A percentile compares a stretch with the other conserved stretches of the same genome.
phyloP scores from a whole-genome alignment of 1,140 invertebrate species.

The Drosophila trapezifrons region DNA sequence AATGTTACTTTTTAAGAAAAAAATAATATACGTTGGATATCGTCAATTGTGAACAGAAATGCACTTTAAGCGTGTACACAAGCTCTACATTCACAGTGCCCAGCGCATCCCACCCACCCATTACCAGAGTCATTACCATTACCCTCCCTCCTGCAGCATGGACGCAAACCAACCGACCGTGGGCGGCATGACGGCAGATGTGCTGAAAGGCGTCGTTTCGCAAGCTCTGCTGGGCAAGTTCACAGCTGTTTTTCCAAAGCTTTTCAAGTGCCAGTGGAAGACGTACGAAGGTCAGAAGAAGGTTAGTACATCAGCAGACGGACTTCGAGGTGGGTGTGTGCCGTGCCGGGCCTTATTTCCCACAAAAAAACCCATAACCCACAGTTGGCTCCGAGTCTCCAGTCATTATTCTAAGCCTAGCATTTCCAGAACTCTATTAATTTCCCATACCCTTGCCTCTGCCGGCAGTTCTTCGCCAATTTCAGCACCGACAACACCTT shows the following conservation, averaged over 20 bases:
- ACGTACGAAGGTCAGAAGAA: constrained; percentile 79
- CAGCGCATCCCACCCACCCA: neutral
- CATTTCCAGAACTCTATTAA: constrained; percentile 1
- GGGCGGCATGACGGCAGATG: constrained; percentile 34
- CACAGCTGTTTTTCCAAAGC: constrained; percentile 80
- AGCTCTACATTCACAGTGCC: neutral
- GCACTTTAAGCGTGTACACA: neutral
- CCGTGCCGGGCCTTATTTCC: constrained; percentile 13
- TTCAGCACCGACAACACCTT: constrained; percentile 75
- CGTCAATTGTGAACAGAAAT: neutral
- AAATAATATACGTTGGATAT: neutral
- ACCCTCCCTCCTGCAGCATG: constrained; percentile 21
- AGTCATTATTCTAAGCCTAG: constrained; percentile 21
- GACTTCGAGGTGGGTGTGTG: constrained; percentile 71
- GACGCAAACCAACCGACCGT: constrained; percentile 50
- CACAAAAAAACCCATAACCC: constrained; percentile 23
- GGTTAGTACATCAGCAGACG: constrained; percentile 72
- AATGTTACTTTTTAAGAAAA: constrained; percentile 9
- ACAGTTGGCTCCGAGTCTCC: constrained; percentile 34
- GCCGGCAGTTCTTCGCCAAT: constrained; percentile 60
- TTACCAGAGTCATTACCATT: neutral
- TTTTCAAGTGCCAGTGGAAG: constrained; percentile 75
- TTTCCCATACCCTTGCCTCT: constrained; percentile 1
- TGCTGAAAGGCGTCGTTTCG: constrained; percentile 51
- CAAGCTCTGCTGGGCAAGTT: constrained; percentile 65